These are phyloP conservation scores for Brachypalpus laphriformis DNA, from an alignment of 2,888 invertebrate species.

Conservation along the genomic window DNA sequence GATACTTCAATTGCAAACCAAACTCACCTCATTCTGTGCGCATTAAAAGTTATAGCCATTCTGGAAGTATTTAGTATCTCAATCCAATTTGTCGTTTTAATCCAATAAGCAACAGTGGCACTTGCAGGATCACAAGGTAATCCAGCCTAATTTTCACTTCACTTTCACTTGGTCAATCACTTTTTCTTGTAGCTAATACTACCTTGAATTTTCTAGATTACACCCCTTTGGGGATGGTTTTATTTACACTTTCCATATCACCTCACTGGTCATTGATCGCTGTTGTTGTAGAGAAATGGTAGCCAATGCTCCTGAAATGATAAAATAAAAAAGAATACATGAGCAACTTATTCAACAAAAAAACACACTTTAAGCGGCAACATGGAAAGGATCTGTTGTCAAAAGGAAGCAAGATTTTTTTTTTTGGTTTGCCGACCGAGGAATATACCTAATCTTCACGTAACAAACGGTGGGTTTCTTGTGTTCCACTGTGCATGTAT, in stretches of 20 bases:
- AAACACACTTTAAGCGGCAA: constrained; percentile 1
- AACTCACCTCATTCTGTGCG: constrained; percentile 64
- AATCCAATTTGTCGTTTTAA: constrained; percentile 57
- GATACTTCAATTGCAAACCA: constrained; percentile 6
- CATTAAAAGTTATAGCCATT: constrained; percentile 62
- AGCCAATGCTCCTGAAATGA: constrained; percentile 31
- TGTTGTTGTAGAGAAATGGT: background rate
- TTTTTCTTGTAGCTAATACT: constrained; percentile 22
- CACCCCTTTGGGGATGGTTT: constrained; percentile 20
- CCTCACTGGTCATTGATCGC: constrained; percentile 21
- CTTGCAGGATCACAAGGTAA: constrained; percentile 6
- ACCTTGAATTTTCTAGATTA: constrained; percentile 26
- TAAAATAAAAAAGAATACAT: constrained; percentile 12
- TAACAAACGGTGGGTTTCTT: constrained; percentile 19
- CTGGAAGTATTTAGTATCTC: constrained; percentile 28
- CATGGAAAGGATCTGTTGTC: constrained; percentile 27
- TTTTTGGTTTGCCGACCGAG: background rate
- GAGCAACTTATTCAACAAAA: background rate
- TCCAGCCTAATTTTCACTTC: constrained; percentile 39
- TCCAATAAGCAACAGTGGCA: constrained; percentile 10
- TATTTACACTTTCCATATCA: constrained; percentile 29
- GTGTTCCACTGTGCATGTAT: constrained; percentile 31
- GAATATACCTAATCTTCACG: constrained; percentile 13
- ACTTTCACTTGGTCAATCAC: constrained; percentile 65
- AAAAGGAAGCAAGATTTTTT: background rate